Conservation (phyloP, 2,888 invertebrate species). For the Hypercompe scribonia region DNA sequence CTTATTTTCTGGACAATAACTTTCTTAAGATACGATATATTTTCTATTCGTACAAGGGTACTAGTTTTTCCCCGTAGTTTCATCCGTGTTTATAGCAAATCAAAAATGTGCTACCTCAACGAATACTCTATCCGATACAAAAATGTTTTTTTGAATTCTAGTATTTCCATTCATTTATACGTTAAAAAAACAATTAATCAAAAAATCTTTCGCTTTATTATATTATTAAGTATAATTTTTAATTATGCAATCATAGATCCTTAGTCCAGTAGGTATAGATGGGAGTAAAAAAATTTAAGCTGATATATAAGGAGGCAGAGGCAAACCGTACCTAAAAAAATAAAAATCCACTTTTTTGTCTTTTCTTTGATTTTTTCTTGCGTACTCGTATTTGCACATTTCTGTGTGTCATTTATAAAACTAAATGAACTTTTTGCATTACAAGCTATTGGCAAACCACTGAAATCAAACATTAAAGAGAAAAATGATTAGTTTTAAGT, state of each 20-base stretch:
- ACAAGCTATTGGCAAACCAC: neutral
- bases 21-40: no score
- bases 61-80: neutral
- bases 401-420: neutral
- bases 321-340: no score
- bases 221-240: neutral
- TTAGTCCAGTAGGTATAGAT: no score
- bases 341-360: no score
- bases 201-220: neutral
- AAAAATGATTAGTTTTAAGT: neutral
- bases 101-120: neutral
- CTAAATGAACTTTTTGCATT: neutral
- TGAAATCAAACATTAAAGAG: neutral
- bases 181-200: neutral
- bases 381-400: neutral
- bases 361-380: neutral
- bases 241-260: no score
- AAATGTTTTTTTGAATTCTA: neutral
- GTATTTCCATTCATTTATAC: neutral
- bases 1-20: no score
- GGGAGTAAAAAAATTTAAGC: no score
- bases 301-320: no score
- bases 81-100: neutral
- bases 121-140: neutral
- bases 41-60: neutral